These are phyloP conservation scores for Halictus rubicundus DNA, from an alignment of 1,140 invertebrate genomes.

Conservation along the genomic window DNA sequence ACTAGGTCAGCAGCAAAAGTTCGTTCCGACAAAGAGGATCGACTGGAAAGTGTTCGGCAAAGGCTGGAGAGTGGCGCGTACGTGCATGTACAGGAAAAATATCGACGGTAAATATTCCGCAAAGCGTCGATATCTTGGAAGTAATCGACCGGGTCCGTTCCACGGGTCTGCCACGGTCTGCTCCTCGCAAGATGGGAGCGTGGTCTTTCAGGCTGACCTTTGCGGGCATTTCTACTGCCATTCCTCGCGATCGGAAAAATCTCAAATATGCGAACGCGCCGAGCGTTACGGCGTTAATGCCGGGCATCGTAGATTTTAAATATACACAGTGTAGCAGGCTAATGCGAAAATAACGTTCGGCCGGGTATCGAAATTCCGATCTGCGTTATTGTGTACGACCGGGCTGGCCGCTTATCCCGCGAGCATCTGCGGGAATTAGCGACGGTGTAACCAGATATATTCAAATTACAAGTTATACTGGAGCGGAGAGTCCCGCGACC, in stretches of 20 bases:
- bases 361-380: constrained; percentile 7
- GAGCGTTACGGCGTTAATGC: constrained; percentile 25
- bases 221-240: constrained; percentile 30
- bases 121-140: neutral
- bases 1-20: too few species aligned
- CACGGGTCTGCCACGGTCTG: neutral
- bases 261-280: constrained; percentile 38
- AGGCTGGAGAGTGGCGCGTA: neutral
- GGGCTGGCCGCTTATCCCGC: neutral
- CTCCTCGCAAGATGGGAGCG: constrained; percentile 27
- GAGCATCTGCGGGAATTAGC: neutral
- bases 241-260: constrained; percentile 33
- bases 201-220: constrained; percentile 36
- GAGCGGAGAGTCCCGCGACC: neutral
- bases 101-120: constrained; percentile 22
- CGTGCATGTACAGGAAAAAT: neutral
- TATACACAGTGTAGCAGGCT: constrained; percentile 5
- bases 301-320: constrained; percentile 25
- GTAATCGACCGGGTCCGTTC: neutral
- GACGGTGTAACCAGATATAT: neutral
- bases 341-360: constrained; percentile 31
- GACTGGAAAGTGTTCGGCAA: neutral
- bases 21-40: neutral
- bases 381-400: neutral
- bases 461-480: neutral